A percentile compares a stretch with the other conserved stretches of the same genome.
Conservation (phyloP, 1,140 invertebrate species). For the Conus betulinus region DNA sequence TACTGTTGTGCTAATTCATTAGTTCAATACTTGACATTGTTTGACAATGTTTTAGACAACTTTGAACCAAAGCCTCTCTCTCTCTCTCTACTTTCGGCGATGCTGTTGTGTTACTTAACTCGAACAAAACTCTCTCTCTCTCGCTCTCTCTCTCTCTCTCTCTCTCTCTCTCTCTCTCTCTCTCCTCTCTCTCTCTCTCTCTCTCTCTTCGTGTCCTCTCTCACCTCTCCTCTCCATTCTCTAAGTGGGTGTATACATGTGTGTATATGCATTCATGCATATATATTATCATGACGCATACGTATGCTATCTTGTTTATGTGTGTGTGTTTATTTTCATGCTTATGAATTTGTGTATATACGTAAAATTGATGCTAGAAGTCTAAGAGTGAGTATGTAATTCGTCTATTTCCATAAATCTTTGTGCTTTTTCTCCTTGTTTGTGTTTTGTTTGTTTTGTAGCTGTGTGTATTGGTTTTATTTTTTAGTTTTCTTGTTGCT, state of each 20-base stretch:
- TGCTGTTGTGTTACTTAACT: no score
- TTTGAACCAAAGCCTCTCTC: no score
- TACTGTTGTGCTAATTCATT: no score
- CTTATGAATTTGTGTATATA: conserved; percentile 1
- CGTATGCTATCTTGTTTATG: neutral
- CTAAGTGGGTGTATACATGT: neutral
- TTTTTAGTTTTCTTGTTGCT: no score
- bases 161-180: conserved; percentile 23
- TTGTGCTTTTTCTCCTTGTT: neutral
- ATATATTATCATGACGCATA: neutral
- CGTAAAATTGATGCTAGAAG: neutral
- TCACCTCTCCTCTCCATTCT: no score
- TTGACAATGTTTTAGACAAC: no score
- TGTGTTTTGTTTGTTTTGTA: neutral
- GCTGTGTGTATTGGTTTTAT: neutral
- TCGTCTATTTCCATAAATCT: neutral
- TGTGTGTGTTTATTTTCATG: neutral
- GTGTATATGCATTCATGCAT: neutral
- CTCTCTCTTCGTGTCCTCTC: neutral
- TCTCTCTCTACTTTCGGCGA: no score
- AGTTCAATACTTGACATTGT: no score
- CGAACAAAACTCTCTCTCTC: neutral
- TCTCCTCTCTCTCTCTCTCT: conserved; percentile 10
- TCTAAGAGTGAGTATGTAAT: neutral
- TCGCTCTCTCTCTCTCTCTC: conserved; percentile 14